A percentile compares a stretch with the other conserved stretches of the same genome.
phyloP scores from a whole-genome alignment of 2,113 vertebrate genomes.

The Piliocolobus tephrosceles region DNA sequence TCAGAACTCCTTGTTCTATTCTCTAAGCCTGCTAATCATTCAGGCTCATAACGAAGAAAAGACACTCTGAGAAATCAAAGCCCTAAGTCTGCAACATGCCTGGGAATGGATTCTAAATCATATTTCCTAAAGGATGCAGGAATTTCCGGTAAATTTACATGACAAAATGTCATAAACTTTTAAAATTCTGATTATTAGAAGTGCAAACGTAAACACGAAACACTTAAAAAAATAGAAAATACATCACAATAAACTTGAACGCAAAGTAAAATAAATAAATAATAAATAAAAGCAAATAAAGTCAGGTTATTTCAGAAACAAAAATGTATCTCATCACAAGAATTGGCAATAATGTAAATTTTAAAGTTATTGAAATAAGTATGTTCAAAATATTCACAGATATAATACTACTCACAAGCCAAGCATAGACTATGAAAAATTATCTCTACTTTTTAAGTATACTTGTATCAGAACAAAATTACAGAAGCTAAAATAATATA shows the following conservation, averaged over 20 bases:
- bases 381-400: slow-evolving; percentile 20
- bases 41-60: neutral
- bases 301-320: neutral
- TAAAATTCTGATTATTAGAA: neutral
- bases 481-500: neutral
- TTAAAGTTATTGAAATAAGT: neutral
- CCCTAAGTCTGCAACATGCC: neutral
- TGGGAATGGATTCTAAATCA: neutral
- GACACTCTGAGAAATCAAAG: neutral
- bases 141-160: neutral
- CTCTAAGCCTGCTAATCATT: neutral
- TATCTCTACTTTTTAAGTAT: neutral
- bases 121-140: neutral
- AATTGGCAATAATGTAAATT: neutral
- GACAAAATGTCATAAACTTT: neutral
- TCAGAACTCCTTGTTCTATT: neutral
- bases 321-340: neutral
- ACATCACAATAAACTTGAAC: neutral
- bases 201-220: neutral
- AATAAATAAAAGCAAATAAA: neutral
- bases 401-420: neutral
- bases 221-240: neutral
- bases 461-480: neutral
- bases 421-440: neutral
- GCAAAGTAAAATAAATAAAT: neutral